A percentile compares a stretch with the other conserved stretches of the same genome.
Evolutionary conservation across 2,888 invertebrate species (phyloP).

Genomic region (Ophraella communa): DNA sequence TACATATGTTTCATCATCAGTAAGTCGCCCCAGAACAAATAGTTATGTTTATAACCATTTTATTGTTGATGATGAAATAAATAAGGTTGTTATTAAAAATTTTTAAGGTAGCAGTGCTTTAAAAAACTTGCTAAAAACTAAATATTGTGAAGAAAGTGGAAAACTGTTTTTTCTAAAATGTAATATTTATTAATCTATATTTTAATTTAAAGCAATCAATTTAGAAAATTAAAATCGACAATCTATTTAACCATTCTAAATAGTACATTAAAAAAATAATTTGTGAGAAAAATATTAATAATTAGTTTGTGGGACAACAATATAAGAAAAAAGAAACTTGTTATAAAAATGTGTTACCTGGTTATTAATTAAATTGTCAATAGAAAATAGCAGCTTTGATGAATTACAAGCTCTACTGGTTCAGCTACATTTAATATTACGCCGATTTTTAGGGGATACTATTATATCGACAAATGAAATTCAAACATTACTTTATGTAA

Average conservation of each 20-base stretch:
- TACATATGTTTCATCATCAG: constrained; percentile 16
- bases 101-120: neutral
- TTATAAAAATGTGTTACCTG: no score
- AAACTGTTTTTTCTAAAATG: neutral
- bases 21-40: neutral
- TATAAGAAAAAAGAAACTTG: no score
- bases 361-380: no score
- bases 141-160: neutral
- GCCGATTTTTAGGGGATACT: neutral
- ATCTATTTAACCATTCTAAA: no score
- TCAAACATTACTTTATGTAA: no score
- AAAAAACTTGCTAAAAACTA: neutral
- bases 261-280: no score
- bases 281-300: no score
- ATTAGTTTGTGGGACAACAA: no score
- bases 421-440: neutral
- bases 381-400: no score
- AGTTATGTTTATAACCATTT: neutral
- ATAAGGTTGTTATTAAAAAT: neutral
- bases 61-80: neutral
- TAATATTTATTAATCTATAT: neutral
- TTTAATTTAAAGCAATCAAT: no score
- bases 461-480: neutral
- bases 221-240: no score
- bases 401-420: no score